Conservation (phyloP, 1,140 invertebrate species). For the Nautilus pompilius region DNA sequence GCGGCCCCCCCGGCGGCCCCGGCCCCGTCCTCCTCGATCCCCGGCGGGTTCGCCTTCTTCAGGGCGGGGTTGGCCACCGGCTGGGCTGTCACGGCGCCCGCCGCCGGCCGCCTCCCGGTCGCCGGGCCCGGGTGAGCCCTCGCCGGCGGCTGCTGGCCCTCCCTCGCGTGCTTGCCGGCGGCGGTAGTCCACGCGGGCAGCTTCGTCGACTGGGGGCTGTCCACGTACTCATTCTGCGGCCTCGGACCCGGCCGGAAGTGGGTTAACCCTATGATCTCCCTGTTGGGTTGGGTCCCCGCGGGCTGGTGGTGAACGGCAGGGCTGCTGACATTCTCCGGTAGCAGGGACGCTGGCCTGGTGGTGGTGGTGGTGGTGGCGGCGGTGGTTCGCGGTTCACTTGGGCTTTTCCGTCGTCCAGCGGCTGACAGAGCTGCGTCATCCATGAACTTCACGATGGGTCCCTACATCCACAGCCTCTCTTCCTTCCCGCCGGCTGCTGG, state of each 20-base stretch:
- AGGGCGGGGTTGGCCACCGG: constrained; percentile 17
- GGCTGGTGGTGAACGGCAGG: neutral
- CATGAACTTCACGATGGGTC: too few species aligned
- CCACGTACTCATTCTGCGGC: constrained; percentile 50
- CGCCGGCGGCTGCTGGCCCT: constrained; percentile 9
- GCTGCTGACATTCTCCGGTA: too few species aligned
- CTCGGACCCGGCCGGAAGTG: constrained; percentile 41
- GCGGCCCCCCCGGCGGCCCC: constrained; percentile 38
- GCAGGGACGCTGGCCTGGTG: too few species aligned
- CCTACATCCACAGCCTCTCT: too few species aligned
- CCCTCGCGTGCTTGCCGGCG: constrained; percentile 3
- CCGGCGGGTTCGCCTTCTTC: constrained; percentile 33
- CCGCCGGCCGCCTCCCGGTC: neutral
- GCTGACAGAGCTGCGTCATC: too few species aligned
- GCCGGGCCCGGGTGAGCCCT: constrained; percentile 7
- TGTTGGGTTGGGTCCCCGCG: constrained; percentile 8
- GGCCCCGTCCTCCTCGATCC: constrained; percentile 34
- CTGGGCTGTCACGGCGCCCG: neutral
- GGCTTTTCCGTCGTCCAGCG: too few species aligned
- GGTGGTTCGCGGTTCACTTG: too few species aligned
- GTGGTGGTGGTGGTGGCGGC: too few species aligned
- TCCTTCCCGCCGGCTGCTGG: too few species aligned
- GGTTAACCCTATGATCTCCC: constrained; percentile 35
- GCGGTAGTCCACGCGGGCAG: constrained; percentile 13
- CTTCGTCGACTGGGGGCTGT: constrained; percentile 30